Conservation (phyloP, 2,888 invertebrate species). For the Apamea monoglypha region DNA sequence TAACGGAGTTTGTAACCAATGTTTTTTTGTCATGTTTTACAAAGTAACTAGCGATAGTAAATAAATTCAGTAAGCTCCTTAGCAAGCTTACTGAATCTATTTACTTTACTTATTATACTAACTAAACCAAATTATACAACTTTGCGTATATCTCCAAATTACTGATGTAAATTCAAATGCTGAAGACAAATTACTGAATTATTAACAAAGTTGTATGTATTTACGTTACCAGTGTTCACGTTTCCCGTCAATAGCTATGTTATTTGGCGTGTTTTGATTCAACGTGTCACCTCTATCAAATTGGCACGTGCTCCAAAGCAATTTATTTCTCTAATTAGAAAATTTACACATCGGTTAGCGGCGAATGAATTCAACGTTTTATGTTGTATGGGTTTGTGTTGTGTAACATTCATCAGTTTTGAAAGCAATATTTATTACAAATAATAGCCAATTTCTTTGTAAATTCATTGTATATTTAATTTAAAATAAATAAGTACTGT, state of each 20-base stretch:
- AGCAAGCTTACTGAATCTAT: background rate
- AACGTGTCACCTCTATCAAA: conserved; percentile 89
- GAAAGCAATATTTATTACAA: conserved; percentile 5
- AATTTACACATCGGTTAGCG: conserved; percentile 42
- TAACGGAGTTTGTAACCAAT: too few species aligned
- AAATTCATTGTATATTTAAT: background rate
- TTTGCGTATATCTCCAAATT: conserved; percentile 15
- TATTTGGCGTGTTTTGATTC: conserved; percentile 44
- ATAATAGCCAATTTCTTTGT: background rate
- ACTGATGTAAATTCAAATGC: conserved; percentile 22
- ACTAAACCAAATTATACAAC: conserved; percentile 9
- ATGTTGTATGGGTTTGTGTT: conserved; percentile 20
- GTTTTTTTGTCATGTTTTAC: background rate
- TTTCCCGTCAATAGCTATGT: conserved; percentile 28
- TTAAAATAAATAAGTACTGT: background rate
- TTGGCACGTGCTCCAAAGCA: conserved; percentile 93
- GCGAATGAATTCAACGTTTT: conserved; percentile 14
- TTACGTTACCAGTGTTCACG: conserved; percentile 33
- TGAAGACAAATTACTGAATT: conserved; percentile 44
- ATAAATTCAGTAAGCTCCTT: background rate
- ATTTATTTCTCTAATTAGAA: conserved; percentile 74
- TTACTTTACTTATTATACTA: background rate
- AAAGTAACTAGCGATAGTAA: background rate
- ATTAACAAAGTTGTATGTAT: conserved; percentile 35
- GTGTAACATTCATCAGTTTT: background rate